Evolutionary conservation across 1,140 invertebrate species (phyloP).

Genomic region (Phthorimaea operculella): DNA sequence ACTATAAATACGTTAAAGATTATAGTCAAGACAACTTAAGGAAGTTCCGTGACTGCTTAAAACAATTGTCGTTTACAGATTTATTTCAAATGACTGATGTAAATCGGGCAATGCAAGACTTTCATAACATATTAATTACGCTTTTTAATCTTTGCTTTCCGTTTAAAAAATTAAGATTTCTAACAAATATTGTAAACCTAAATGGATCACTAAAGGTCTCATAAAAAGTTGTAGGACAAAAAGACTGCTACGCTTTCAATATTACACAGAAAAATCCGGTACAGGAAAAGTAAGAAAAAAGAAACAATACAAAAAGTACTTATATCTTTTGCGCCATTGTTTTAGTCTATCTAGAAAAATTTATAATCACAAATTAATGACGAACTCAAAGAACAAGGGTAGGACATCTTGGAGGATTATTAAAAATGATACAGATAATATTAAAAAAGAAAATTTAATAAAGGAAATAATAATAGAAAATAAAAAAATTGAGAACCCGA

Average conservation of each 20-base stretch:
- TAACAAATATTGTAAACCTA: slow-evolving; percentile 1
- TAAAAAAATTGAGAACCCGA: background rate
- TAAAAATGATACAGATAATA: background rate
- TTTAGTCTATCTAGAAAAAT: background rate
- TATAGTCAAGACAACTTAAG: background rate
- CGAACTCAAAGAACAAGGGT: background rate
- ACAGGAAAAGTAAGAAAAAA: background rate
- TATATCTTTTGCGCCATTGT: background rate
- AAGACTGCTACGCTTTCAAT: slow-evolving; percentile 1
- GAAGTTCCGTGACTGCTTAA: background rate
- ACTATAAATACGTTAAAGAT: background rate
- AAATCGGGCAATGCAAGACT: background rate
- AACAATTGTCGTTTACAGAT: background rate
- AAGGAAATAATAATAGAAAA: slow-evolving; percentile 1
- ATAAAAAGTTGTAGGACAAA: slow-evolving; percentile 4
- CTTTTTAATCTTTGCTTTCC: background rate
- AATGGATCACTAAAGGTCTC: slow-evolving; percentile 3
- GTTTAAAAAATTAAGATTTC: background rate
- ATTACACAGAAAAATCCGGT: background rate
- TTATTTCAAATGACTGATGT: background rate
- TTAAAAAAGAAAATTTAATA: background rate
- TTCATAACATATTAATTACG: background rate
- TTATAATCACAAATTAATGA: slow-evolving; percentile 1
- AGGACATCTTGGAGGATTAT: slow-evolving; percentile 5
- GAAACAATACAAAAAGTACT: background rate